phyloP scores from a whole-genome alignment of 1,140 invertebrate genomes.

The Steinernema feltiae region DNA sequence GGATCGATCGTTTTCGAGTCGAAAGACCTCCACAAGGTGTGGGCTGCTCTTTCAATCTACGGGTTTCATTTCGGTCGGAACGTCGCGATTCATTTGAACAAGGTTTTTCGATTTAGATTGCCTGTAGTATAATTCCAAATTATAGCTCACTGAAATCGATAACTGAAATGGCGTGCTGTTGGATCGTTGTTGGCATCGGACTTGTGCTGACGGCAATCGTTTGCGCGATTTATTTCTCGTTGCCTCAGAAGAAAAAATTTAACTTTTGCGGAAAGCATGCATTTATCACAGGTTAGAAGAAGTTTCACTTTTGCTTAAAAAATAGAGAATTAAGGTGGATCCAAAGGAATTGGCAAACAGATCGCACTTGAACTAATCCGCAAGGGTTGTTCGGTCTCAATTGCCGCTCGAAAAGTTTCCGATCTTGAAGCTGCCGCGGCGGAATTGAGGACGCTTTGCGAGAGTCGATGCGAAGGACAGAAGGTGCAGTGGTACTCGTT shows the following conservation, averaged over 20 bases:
- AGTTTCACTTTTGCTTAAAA: slow-evolving; percentile 29
- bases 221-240: slow-evolving; percentile 30
- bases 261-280: slow-evolving; percentile 33
- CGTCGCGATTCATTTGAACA: slow-evolving; percentile 21
- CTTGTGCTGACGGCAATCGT: slow-evolving; percentile 27
- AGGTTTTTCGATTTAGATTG: slow-evolving; percentile 7
- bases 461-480: slow-evolving; percentile 23
- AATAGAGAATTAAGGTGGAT: slow-evolving; percentile 69
- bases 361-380: slow-evolving; percentile 71
- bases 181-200: slow-evolving; percentile 19
- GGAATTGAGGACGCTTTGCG: slow-evolving; percentile 29
- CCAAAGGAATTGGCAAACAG: slow-evolving; percentile 84
- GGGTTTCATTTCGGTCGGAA: slow-evolving; percentile 17
- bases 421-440: slow-evolving; percentile 31
- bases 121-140: neutral
- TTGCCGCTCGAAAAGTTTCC: slow-evolving; percentile 73
- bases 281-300: slow-evolving; percentile 34
- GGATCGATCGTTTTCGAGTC: slow-evolving; percentile 1
- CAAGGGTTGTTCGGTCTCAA: slow-evolving; percentile 77
- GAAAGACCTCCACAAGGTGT: slow-evolving; percentile 23
- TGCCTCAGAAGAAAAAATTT: slow-evolving; percentile 26
- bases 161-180: slow-evolving; percentile 18
- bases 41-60: slow-evolving; percentile 28
- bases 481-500: slow-evolving; percentile 36
- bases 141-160: slow-evolving; percentile 28